Evolutionary conservation across 2,797 vertebrate species (phyloP).

Genomic region (Delichon dasypus): DNA sequence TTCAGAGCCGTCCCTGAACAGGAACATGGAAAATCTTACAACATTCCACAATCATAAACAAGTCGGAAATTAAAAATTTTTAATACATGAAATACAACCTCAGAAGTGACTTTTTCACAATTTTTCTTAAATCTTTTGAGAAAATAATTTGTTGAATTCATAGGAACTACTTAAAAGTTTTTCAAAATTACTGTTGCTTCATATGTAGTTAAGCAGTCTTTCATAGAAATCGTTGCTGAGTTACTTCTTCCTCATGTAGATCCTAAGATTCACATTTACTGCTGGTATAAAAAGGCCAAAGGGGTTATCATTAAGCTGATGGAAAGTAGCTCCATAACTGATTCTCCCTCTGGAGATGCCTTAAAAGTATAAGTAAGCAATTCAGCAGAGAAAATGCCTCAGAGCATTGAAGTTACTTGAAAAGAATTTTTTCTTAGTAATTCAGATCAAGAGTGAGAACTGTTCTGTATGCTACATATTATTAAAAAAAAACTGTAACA

Average conservation of each 20-base stretch:
- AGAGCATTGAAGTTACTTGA: background rate
- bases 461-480: background rate
- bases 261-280: background rate
- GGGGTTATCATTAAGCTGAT: background rate
- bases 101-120: background rate
- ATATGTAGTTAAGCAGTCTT: background rate
- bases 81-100: background rate
- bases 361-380: background rate
- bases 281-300: background rate
- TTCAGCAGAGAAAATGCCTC: background rate
- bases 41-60: background rate
- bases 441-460: background rate
- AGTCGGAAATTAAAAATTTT: background rate
- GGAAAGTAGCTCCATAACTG: background rate
- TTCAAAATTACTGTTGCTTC: background rate
- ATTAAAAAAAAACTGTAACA: background rate
- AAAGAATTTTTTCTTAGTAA: background rate
- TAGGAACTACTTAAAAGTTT: background rate
- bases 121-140: background rate
- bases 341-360: background rate
- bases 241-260: background rate
- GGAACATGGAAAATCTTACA: background rate
- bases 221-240: background rate
- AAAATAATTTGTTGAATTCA: background rate
- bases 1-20: background rate